These are phyloP conservation scores for Lethenteron reissneri DNA, from an alignment of 2,113 vertebrate genomes.

Conservation along the genomic window DNA sequence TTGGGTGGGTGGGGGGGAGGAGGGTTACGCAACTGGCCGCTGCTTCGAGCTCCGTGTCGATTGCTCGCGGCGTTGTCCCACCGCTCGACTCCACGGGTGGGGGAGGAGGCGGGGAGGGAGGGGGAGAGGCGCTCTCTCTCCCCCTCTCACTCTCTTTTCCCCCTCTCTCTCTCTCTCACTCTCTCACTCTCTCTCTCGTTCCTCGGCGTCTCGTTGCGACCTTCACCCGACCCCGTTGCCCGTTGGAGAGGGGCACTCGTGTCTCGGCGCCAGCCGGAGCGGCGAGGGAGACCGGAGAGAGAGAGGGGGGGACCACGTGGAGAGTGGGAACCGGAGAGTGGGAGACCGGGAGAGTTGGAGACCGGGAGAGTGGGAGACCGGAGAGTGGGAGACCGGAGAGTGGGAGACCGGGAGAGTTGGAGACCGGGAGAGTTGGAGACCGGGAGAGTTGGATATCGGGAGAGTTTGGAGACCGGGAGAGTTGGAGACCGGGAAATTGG, in stretches of 20 bases:
- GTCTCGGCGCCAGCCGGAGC: not conserved
- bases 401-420: not conserved
- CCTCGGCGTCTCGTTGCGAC: not conserved
- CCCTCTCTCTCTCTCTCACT: conserved; percentile 14
- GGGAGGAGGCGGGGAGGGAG: not conserved
- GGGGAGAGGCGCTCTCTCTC: not conserved
- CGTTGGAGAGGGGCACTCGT: not conserved
- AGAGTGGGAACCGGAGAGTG: not conserved
- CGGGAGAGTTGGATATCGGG: no score
- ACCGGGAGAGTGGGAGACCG: not conserved
- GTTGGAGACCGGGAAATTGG: no score
- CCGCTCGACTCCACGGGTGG: no score
- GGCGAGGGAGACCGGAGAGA: conserved; percentile 2
- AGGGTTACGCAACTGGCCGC: no score
- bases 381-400: no score
- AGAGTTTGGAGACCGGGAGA: no score
- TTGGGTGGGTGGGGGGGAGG: no score
- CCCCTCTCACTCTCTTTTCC: no score
- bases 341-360: not conserved
- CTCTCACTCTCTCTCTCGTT: not conserved
- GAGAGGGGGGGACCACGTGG: no score
- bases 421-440: not conserved
- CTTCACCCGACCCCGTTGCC: conserved; percentile 6
- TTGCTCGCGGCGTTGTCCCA: no score
- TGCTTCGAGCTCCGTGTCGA: no score